Evolutionary conservation across 2,797 vertebrate species (phyloP), one percentile per base, ranked within the genome.

Genomic region (Orientallactaga sibirica): DNA sequence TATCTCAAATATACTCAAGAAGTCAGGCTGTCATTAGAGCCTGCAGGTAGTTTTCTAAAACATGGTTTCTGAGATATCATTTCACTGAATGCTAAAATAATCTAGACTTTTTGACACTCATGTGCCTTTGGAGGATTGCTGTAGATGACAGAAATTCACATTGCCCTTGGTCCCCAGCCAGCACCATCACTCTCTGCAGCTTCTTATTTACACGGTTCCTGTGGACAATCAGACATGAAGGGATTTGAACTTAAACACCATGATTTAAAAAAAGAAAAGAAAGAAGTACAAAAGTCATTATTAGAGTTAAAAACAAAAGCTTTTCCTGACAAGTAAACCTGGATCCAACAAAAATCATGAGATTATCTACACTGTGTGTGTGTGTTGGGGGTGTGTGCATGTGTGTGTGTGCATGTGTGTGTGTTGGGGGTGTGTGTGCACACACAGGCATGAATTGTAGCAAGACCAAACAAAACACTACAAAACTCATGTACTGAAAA

Each of bases 131-230:
- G 74, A 97, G 43, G 52, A 85, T 2, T 78, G 75, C 48, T 94
- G 41, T 19, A 77, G 81, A 86, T 67, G 79, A 77, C 58, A 97
- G 61, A 94, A 75, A 92, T 80, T 73, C 75, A 81, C 10, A 74
- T 91, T 94, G 93, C 85, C 91, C 86, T 96, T 94, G 68, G 86
- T 70, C 74, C 88, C 95, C 90, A 86, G 95, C 84, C 91, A 98
- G 95, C 76, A 97, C 93, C 86, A 48, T 94, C 88, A 85, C 95
- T 97, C 96, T 96, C 97, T 97, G 98, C 96, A 98, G 97, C 97
- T 98, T 98, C 97, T 94, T 85, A 37, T 86, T 95, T 95, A 88
- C 58, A 67, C 89, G 95, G 87, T 94, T 70, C 67, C 89, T 70
- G 52, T 64, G 94, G 16, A 20, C 52, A 96, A 71, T 86, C 55